Conservation (phyloP, 2,888 invertebrate genomes). For the Stenotaenia linearis region DNA sequence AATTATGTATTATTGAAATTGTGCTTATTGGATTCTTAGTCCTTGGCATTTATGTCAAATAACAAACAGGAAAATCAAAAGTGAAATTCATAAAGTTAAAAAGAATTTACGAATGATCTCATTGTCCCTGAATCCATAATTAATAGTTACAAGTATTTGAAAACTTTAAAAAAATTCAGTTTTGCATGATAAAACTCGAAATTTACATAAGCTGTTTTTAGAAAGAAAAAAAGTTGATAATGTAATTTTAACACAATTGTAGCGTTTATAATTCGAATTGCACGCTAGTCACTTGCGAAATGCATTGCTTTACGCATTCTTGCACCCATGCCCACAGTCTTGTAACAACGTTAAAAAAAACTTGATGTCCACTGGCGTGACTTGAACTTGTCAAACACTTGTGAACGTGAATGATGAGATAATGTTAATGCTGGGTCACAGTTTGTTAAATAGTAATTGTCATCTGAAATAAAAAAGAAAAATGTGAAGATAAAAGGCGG, state of each 20-base stretch:
- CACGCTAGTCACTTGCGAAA: neutral
- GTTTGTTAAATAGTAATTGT: too few species aligned
- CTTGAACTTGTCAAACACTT: too few species aligned
- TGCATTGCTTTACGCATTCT: neutral
- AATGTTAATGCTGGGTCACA: too few species aligned
- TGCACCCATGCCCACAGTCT: neutral
- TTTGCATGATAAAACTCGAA: neutral
- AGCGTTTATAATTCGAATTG: neutral
- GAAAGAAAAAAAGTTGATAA: neutral
- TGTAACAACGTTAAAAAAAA: neutral
- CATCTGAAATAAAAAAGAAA: too few species aligned
- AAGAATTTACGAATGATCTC: neutral
- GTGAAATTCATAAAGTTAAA: neutral
- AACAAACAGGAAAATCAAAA: neutral
- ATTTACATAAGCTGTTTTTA: neutral
- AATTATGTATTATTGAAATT: neutral
- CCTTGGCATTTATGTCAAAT: slow-evolving; percentile 4
- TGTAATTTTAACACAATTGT: neutral
- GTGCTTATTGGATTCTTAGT: neutral
- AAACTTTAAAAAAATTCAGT: neutral
- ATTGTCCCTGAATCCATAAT: slow-evolving; percentile 2
- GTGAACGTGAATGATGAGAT: too few species aligned
- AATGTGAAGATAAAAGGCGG: too few species aligned
- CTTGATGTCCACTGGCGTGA: too few species aligned
- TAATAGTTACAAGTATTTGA: neutral